Evolutionary conservation across 2,113 vertebrate species (phyloP), one percentile per base, ranked within the genome.

Genomic region (Callorhinus ursinus): DNA sequence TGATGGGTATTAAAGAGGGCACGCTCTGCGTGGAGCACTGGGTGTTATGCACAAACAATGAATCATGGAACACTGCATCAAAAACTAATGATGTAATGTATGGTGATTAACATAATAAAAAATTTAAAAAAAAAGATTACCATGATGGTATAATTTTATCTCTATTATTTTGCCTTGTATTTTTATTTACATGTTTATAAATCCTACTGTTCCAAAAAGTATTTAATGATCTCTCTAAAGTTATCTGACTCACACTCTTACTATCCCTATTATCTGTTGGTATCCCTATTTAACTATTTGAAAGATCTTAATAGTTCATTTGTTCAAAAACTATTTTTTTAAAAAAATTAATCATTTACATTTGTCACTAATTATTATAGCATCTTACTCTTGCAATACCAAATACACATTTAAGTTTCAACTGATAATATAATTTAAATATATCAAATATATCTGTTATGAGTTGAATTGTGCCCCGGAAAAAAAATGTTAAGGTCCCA

Each of bases 161-260:
- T 79, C 55, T 77, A 76, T 61, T 82, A 94, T 79, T 88, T 92
- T 83, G 16, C 36, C 76, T 90, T 96, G 61, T 57, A 94, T 85
- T 91, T 93, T 86, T 92, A 94, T 90, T 95, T 87, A 79, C 39
- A 81, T 93, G 39, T 92, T 67, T 89, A 69, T 69, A 83, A 95
- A 67, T 90, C 61, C n/a, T 83, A 28, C 28, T 90, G 16, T 10
- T 57, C 24, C 33, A 95, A 83, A 93, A 67, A 88, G 19, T 80
- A 91, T 53, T 76, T 95, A 95, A 85, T 84, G 39, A 72, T 88
- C 69, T 82, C 92, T 91, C 77, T 93, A 85, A 95, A 91, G 81
- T 72, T 85, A 93, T 26, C 10, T 63, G 81, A 19, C 39, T 72
- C 31, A 49, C 21, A 51, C 31, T 92, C 90, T 80, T 91, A 88